phyloP scores from a whole-genome alignment of 2,797 vertebrate genomes.

The Pyrocephalus nanus region DNA sequence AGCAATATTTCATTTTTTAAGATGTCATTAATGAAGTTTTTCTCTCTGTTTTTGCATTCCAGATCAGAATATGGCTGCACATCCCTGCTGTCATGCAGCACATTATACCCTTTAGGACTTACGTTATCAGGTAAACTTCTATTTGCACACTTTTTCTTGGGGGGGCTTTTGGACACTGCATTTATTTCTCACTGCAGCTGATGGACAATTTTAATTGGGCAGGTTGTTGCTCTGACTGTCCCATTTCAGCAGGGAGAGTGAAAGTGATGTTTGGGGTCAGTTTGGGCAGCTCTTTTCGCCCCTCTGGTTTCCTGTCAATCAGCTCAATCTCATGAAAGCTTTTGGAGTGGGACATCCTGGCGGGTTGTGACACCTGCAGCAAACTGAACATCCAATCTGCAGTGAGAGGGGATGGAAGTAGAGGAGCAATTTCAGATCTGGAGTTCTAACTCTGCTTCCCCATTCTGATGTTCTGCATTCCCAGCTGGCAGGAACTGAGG shows the following conservation, averaged over 20 bases:
- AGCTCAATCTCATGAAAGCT: neutral
- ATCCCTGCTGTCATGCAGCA: conserved; percentile 99
- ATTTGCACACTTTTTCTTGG: conserved; percentile 1
- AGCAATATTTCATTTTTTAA: neutral
- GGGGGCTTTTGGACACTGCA: neutral
- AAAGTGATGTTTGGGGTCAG: neutral
- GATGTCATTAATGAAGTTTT: conserved; percentile 25
- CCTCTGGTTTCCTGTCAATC: neutral
- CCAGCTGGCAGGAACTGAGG: conserved; percentile 47
- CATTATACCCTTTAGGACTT: conserved; percentile 97
- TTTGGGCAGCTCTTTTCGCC: neutral
- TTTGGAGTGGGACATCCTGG: neutral
- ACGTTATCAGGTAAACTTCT: conserved; percentile 89
- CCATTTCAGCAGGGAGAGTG: neutral
- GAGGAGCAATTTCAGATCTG: neutral
- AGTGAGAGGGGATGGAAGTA: neutral
- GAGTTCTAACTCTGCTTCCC: neutral
- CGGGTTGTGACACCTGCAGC: neutral
- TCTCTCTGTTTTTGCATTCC: conserved; percentile 64
- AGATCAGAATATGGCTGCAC: conserved; percentile 97
- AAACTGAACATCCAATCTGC: neutral
- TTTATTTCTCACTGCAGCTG: neutral
- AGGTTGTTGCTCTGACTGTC: neutral
- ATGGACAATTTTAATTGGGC: neutral
- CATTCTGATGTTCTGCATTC: conserved; percentile 27